Base-by-base conservation (phyloP, 2,888 invertebrate species). In the Acronicta psi region DNA sequence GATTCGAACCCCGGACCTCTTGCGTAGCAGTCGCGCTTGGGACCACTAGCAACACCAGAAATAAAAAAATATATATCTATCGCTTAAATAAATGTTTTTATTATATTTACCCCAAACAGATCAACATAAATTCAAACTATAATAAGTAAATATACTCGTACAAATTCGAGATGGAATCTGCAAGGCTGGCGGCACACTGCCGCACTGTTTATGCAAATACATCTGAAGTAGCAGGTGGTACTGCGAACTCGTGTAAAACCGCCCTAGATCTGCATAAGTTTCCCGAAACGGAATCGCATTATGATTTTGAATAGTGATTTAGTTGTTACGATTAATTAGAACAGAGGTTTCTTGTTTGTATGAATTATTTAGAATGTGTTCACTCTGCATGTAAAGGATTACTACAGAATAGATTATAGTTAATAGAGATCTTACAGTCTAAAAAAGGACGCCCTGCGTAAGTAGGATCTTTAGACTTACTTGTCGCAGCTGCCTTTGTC, bases 181-280 rank as follows among this genome's bases (percentile, higher is more conserved):
- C 50, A 62, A 73, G 69, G 72, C 65, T 63, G 42, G 41, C 23
- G 57, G 43, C 60, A 73, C 49, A 70, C 59, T 56, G 18, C 36
- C 53, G 57, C 60, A 54, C 20, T 65, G 44, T 68, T 71, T 73
- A 75, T 75, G 75, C 57, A 75, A 75, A 75, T 75, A 52, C 16
- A 41, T 51, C 42, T 41, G 37, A 46, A 73, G 75, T 62, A 69
- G 63, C 75, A 75, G 73, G 73, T 75, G 73, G 20, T 42, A 31
- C 47, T 18, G 8, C 20, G 34, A 52, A 63, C 69, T 65, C 49
- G 75, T 73, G 71, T 75, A 68, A 50, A 75, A 57, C 52, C 66
- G 56, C 36, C 52, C 64, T 67, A 63, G 54, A 79, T 79, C 75
- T 77, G 75, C 79, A 79, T 79, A 79, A 79, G 66, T 77, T 79